phyloP scores from a whole-genome alignment of 1,140 invertebrate species.

The Brachionus angularis region DNA sequence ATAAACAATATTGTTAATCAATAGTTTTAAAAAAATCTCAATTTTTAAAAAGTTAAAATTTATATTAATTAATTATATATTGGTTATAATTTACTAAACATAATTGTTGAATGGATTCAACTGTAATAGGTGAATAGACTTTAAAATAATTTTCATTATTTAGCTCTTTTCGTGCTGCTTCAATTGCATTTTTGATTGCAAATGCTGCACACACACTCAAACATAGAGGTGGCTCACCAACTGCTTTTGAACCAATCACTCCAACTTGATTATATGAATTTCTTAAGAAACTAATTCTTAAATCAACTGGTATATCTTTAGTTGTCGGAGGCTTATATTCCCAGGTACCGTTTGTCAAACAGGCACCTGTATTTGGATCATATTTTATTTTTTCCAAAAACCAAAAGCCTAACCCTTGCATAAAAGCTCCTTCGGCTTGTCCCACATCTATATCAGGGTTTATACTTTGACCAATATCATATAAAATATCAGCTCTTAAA shows the following conservation, averaged over 20 bases:
- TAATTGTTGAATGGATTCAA: constrained; percentile 36
- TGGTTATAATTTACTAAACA: constrained; percentile 28
- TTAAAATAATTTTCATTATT: constrained; percentile 10
- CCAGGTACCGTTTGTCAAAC: constrained; percentile 75
- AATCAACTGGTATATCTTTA: constrained; percentile 79
- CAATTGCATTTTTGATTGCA: constrained; percentile 41
- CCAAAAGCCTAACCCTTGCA: constrained; percentile 80
- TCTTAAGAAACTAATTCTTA: constrained; percentile 69
- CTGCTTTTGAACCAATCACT: constrained; percentile 30
- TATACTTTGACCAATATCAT: constrained; percentile 3
- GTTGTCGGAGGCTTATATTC: constrained; percentile 73
- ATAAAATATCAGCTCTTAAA: constrained; percentile 39
- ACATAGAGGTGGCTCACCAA: constrained; percentile 43
- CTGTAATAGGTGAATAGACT: constrained; percentile 40
- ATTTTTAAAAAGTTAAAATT: no score
- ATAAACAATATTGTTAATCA: no score
- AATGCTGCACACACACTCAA: constrained; percentile 25
- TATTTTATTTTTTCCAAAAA: constrained; percentile 70
- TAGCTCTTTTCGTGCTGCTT: constrained; percentile 16
- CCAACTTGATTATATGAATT: constrained; percentile 64
- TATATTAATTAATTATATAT: no score
- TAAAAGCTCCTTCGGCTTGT: constrained; percentile 65
- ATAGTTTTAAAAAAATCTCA: no score
- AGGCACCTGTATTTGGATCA: constrained; percentile 64
- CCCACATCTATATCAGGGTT: constrained; percentile 36